Base-by-base conservation (phyloP, 1,140 invertebrate species). In the Drosophila arizonae region DNA sequence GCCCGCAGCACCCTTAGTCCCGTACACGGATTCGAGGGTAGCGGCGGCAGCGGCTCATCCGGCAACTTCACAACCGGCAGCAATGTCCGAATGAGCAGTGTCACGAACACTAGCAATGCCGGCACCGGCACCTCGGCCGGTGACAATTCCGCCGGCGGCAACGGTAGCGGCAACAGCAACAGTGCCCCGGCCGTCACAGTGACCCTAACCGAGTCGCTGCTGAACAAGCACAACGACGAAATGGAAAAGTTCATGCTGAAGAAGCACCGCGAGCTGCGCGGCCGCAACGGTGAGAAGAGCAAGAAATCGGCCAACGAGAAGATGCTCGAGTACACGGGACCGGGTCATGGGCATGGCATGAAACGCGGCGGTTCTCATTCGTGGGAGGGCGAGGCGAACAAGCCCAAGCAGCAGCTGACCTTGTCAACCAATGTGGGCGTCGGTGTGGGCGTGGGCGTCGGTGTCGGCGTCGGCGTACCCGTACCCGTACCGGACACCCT, bases 161-260 rank as follows among this genome's bases (percentile, higher is more conserved):
- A 73, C 8, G 33, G 33, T 10, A 36, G 33, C 5, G 81, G 81
- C 10, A 92, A 30, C 30, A 67, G 51, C 24, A 24, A 24, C n/a
- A 69, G 54, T 45, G 45, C 54, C 3, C 60, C 54, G 3, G 51
- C 52, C 1, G 52, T 74, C 11, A 64, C 64, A 2, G 91, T 93
- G 0, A 93, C 93, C 10, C 92, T 96, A 3, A 96, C 95, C 0
- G 95, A 96, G 84, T 93, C 93, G 1, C 54, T 96, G 46, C 89
- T 96, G 1, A 93, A 90, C 60, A 94, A 93, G 72, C 96, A 96
- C 77, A 96, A 96, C 87, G 94, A 95, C 73, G 94, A 96, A 57
- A 96, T 96, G 95, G 95, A 96, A 81, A 95, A 96, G 79, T 92
- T 94, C 4, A 95, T 96, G 93, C 92, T 96, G 9, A 94, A 95